Conservation (phyloP, 92 coral and sea anemone species). For the Porites cylindrica region DNA sequence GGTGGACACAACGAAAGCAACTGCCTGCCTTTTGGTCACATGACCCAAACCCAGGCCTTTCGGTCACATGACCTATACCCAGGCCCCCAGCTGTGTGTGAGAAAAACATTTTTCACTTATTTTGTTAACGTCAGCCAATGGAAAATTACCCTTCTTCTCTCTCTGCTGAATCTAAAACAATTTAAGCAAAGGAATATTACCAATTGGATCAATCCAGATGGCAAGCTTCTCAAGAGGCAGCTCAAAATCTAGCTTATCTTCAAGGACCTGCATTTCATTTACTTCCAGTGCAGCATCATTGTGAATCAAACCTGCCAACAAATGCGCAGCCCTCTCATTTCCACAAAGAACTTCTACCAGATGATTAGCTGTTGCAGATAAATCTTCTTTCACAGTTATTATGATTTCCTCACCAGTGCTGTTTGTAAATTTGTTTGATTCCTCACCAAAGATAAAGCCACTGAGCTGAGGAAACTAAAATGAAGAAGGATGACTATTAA, state of each 20-base stretch:
- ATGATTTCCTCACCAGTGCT: slow-evolving; percentile 58
- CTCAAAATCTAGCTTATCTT: slow-evolving; percentile 34
- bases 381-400: slow-evolving; percentile 48
- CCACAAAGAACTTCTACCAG: slow-evolving; percentile 57
- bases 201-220: slow-evolving; percentile 88
- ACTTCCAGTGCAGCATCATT: slow-evolving; percentile 33
- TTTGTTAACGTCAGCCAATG: too few species aligned
- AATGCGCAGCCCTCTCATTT: slow-evolving; percentile 45
- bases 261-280: slow-evolving; percentile 5
- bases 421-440: slow-evolving; percentile 72
- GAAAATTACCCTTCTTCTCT: too few species aligned
- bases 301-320: slow-evolving; percentile 71
- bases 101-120: too few species aligned
- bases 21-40: too few species aligned
- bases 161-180: neutral
- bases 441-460: slow-evolving; percentile 76
- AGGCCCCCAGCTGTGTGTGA: too few species aligned
- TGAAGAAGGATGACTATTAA: neutral
- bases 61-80: too few species aligned
- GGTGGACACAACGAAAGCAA: too few species aligned
- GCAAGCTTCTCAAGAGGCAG: slow-evolving; percentile 62
- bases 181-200: slow-evolving; percentile 28
- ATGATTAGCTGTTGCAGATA: slow-evolving; percentile 44
- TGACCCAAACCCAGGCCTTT: too few species aligned
- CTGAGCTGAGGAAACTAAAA: slow-evolving; percentile 69